Conservation (phyloP, 1,140 invertebrate species). For the Sipha flava region DNA sequence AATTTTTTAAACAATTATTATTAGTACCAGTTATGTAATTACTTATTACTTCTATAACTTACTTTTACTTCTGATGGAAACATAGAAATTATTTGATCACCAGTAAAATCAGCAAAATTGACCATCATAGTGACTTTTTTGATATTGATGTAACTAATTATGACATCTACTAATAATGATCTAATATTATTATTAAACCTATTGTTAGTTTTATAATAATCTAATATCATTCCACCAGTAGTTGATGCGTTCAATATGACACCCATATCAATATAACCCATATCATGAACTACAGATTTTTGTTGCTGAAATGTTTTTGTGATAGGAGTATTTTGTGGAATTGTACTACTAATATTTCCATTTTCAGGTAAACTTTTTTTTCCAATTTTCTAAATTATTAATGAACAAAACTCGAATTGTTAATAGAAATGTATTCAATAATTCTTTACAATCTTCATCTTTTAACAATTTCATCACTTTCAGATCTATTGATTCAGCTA, state of each 20-base stretch:
- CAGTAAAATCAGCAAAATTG: background rate
- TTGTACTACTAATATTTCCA: background rate
- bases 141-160: background rate
- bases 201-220: background rate
- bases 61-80: background rate
- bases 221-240: background rate
- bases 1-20: too few relatives aligned
- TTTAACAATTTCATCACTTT: background rate
- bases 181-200: background rate
- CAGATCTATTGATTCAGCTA: background rate
- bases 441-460: background rate
- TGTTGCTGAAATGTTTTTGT: background rate
- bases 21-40: too few relatives aligned
- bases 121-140: background rate
- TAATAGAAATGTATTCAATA: background rate
- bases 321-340: background rate
- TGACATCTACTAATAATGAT: background rate
- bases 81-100: background rate
- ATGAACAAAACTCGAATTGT: background rate
- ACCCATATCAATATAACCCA: background rate
- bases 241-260: background rate
- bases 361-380: background rate
- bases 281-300: background rate
- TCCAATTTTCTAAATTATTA: background rate
- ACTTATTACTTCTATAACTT: background rate